Percentiles rank a stretch among this genome's conserved stretches.
Evolutionary conservation across 2,113 vertebrate species (phyloP).

Genomic region (Sylvilagus bachmani): DNA sequence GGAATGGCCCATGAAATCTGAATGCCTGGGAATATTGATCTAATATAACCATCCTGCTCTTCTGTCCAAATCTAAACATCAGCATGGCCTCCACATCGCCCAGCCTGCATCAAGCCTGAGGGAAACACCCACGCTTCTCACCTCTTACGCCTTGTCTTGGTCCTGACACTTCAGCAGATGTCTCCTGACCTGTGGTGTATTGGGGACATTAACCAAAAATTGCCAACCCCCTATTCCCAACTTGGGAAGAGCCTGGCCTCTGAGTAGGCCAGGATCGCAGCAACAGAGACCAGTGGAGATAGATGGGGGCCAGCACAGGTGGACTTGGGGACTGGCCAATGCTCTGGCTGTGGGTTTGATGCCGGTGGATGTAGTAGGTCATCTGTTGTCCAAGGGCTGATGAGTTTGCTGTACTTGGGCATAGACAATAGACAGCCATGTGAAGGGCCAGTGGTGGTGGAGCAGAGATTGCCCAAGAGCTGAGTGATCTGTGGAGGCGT

Average conservation of each 20-base stretch:
- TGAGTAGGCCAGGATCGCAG: not conserved
- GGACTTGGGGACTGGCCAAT: not conserved
- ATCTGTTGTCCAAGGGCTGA: not conserved
- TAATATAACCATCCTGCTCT: not conserved
- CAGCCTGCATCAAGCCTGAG: not conserved
- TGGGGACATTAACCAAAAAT: not conserved
- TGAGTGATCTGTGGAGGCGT: not conserved
- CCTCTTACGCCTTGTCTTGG: not conserved
- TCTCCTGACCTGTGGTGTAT: not conserved
- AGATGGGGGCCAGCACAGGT: not conserved
- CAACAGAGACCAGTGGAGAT: not conserved
- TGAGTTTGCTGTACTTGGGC: not conserved
- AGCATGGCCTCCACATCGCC: not conserved
- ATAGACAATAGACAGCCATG: not conserved
- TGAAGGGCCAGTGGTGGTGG: not conserved
- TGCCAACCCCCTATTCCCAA: not conserved
- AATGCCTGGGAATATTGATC: not conserved
- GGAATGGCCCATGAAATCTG: slow-evolving; percentile 10
- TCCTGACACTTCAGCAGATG: not conserved
- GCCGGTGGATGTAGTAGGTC: not conserved
- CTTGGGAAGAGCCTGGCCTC: not conserved
- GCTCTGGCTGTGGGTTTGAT: not conserved
- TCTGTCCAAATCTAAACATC: not conserved
- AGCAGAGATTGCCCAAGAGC: not conserved
- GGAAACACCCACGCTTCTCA: not conserved